Conservation (phyloP, 2,888 invertebrate species). For the Macaria notata region DNA sequence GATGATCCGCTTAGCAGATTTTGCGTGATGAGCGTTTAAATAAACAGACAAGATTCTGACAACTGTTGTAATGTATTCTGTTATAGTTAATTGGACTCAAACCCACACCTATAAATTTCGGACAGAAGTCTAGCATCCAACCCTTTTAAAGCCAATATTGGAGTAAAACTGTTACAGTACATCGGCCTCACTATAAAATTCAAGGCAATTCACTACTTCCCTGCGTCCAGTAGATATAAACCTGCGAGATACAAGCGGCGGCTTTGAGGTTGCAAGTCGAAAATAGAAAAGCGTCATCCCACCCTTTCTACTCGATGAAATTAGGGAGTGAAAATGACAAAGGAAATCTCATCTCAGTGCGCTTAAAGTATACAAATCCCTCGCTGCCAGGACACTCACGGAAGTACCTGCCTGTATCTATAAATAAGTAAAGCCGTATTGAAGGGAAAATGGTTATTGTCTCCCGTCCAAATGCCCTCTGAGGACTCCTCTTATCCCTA, state of each 20-base stretch:
- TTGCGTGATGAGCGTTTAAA: no score
- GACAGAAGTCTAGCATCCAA: no score
- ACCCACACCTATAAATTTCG: no score
- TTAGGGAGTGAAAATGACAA: constrained; percentile 26
- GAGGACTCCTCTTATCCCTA: constrained; percentile 52
- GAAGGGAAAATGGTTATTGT: constrained; percentile 55
- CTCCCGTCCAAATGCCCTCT: constrained; percentile 47
- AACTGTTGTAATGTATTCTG: no score
- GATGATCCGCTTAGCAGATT: no score
- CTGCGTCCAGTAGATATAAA: neutral
- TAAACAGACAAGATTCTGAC: no score
- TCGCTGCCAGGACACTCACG: constrained; percentile 20
- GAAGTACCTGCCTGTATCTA: constrained; percentile 24
- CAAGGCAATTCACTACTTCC: neutral
- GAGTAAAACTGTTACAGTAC: no score
- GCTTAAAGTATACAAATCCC: constrained; percentile 23
- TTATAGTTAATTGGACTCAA: no score
- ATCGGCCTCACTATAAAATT: neutral
- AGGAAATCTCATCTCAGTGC: constrained; percentile 20
- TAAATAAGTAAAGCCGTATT: constrained; percentile 46
- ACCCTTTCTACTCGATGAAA: constrained; percentile 22
- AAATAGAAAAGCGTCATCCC: constrained; percentile 17
- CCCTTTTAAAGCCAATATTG: no score
- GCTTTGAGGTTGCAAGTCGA: constrained; percentile 18
- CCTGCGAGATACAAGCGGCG: constrained; percentile 13